Evolutionary conservation across 2,113 vertebrate species (phyloP).

Genomic region (Phaethornis superciliosus): DNA sequence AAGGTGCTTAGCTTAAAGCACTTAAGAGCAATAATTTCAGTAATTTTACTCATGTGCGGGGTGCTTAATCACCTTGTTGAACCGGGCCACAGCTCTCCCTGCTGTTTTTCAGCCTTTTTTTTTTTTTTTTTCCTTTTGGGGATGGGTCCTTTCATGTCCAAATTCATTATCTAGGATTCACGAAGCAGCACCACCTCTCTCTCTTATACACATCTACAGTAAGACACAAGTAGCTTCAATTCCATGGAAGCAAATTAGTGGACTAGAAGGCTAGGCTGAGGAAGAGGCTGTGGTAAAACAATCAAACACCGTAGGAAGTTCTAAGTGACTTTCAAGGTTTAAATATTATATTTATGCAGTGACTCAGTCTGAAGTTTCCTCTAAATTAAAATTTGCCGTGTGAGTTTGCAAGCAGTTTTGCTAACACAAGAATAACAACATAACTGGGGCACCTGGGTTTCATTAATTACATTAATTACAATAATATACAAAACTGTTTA

Average conservation of each 20-base stretch:
- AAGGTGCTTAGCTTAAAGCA: background rate
- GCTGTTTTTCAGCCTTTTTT: background rate
- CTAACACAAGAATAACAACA: constrained; percentile 36
- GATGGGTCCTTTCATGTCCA: constrained; percentile 49
- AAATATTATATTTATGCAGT: constrained; percentile 33
- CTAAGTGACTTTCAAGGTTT: constrained; percentile 52
- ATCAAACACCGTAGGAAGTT: constrained; percentile 28
- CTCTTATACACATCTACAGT: constrained; percentile 66
- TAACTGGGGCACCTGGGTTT: constrained; percentile 18
- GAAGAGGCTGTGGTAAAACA: constrained; percentile 26
- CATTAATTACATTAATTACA: constrained; percentile 20
- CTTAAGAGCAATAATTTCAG: background rate
- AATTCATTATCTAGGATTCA: constrained; percentile 60
- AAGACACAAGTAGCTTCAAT: constrained; percentile 63
- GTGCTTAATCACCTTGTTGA: constrained; percentile 39
- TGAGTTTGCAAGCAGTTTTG: constrained; percentile 18
- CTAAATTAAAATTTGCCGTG: constrained; percentile 46
- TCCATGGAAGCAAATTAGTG: constrained; percentile 35
- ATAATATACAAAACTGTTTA: constrained; percentile 19
- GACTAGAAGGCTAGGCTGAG: background rate
- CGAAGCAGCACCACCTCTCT: constrained; percentile 66
- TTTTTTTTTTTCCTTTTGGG: background rate
- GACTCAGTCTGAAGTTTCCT: constrained; percentile 42
- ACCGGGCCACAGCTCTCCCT: constrained; percentile 14
- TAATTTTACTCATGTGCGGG: constrained; percentile 11